Percentiles rank a stretch among this genome's conserved stretches.
Conservation (phyloP, 2,113 vertebrate genomes). For the Pandion haliaetus region DNA sequence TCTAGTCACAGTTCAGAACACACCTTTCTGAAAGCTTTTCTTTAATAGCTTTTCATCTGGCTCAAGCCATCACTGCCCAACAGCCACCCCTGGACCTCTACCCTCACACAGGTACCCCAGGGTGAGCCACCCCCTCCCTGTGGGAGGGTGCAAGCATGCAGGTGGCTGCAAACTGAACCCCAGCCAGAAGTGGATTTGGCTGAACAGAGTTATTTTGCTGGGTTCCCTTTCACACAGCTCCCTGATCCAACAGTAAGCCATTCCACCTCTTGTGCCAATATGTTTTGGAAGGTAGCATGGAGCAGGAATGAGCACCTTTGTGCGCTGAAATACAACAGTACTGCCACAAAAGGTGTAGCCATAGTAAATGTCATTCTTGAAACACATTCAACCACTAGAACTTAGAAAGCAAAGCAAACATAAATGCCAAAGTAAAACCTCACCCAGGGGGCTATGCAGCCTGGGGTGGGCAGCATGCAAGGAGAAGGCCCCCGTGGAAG, state of each 20-base stretch:
- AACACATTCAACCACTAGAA: background rate
- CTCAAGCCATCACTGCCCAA: background rate
- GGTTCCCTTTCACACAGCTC: background rate
- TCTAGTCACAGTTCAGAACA: background rate
- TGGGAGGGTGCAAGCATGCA: background rate
- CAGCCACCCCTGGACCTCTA: background rate
- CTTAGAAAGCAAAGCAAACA: fast-evolving
- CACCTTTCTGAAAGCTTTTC: background rate
- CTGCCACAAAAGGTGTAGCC: fast-evolving
- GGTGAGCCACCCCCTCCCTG: fast-evolving
- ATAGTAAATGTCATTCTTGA: background rate
- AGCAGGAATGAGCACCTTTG: background rate
- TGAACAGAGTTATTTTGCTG: background rate
- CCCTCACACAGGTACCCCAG: fast-evolving
- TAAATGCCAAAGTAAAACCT: background rate
- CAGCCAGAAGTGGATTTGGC: background rate
- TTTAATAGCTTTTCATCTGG: background rate
- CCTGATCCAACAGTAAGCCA: background rate
- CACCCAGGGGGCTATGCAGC: background rate
- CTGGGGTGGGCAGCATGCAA: background rate
- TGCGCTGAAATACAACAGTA: fast-evolving
- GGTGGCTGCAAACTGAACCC: background rate
- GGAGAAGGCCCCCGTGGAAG: background rate
- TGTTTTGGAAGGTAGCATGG: fast-evolving
- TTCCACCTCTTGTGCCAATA: no score